Conservation (phyloP, 2,888 invertebrate genomes). For the Drymonia ruficornis region DNA sequence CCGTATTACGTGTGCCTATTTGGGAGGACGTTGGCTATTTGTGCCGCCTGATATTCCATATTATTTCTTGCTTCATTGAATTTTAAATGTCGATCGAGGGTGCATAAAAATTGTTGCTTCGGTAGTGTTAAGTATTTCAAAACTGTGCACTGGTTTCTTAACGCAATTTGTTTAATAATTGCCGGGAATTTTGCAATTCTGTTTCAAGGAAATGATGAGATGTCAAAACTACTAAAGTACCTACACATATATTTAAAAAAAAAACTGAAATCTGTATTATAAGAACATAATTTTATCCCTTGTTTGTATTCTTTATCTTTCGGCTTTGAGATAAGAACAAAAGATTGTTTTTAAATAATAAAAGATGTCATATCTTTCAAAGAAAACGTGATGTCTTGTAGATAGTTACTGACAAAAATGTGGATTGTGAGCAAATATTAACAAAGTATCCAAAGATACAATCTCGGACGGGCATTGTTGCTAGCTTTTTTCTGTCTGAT, state of each 20-base stretch:
- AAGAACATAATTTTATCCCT: conserved; percentile 30
- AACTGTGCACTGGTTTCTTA: background rate
- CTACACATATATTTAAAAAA: background rate
- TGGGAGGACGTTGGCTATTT: background rate
- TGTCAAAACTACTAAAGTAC: too few relatives aligned
- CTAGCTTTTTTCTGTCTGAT: conserved; percentile 9
- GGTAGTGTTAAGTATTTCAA: background rate
- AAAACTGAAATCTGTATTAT: conserved; percentile 9
- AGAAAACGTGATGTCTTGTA: conserved; percentile 14
- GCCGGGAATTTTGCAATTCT: too few relatives aligned
- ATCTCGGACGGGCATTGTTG: conserved; percentile 7
- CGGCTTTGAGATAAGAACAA: conserved; percentile 13
- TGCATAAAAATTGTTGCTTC: background rate
- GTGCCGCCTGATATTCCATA: background rate
- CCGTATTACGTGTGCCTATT: conserved; percentile 12
- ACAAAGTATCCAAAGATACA: conserved; percentile 5
- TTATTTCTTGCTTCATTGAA: background rate
- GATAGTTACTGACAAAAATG: conserved; percentile 10
- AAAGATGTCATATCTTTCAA: conserved; percentile 6
- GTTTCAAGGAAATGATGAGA: background rate
- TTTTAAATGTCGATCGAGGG: background rate
- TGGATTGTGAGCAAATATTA: conserved; percentile 16
- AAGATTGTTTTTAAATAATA: conserved; percentile 15
- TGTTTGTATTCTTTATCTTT: conserved; percentile 38
- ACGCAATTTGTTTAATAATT: background rate